phyloP scores from a whole-genome alignment of 2,113 vertebrate genomes.

The Gnathonemus echidnorhynchus region DNA sequence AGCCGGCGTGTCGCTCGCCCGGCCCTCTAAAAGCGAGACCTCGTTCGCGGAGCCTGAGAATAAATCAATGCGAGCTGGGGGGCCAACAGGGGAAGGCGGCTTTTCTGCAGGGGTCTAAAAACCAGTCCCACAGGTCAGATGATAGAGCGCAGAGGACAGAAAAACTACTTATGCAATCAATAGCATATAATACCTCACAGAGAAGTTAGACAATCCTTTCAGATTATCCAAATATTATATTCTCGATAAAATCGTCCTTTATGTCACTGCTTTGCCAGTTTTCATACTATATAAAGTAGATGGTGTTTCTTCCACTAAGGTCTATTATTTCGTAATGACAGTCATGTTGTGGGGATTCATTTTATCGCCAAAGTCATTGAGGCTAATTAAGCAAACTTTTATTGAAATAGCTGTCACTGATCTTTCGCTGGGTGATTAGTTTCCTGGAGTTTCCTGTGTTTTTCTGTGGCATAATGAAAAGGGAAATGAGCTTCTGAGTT shows the following conservation, averaged over 20 bases:
- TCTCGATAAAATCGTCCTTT: neutral
- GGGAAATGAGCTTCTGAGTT: slow-evolving; percentile 48
- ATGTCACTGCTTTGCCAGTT: neutral
- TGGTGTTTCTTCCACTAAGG: neutral
- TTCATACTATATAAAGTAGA: neutral
- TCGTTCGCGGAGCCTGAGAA: slow-evolving; percentile 85
- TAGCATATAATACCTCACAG: neutral
- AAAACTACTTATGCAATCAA: neutral
- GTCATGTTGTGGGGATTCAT: neutral
- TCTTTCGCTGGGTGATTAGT: slow-evolving; percentile 46
- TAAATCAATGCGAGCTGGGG: slow-evolving; percentile 84
- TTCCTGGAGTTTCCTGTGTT: slow-evolving; percentile 47
- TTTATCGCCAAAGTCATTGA: neutral
- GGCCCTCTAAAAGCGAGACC: slow-evolving; percentile 76
- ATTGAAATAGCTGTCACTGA: slow-evolving; percentile 23
- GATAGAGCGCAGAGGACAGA: slow-evolving; percentile 12
- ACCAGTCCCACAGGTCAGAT: neutral
- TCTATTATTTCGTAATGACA: neutral
- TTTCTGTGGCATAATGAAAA: slow-evolving; percentile 39
- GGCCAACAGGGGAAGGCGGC: slow-evolving; percentile 65
- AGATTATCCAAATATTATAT: neutral
- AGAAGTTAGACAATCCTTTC: neutral
- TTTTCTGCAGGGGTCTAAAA: slow-evolving; percentile 65
- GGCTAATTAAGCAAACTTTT: neutral
- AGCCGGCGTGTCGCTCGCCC: slow-evolving; percentile 77